phyloP scores from a whole-genome alignment of 1,140 invertebrate genomes.

The Lucilia sericata region DNA sequence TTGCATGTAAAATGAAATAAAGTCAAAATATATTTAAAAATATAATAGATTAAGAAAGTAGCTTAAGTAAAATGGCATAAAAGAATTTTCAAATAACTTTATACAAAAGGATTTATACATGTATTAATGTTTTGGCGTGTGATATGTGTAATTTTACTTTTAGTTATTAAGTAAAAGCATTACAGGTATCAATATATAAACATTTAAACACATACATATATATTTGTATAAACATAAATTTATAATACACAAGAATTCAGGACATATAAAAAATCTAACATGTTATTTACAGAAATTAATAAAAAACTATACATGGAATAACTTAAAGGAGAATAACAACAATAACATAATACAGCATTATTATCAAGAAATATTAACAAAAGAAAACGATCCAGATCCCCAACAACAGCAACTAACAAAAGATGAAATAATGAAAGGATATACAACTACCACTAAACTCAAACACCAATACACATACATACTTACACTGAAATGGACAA shows the following conservation, averaged over 20 bases:
- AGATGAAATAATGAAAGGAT: constrained; percentile 5
- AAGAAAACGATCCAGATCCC: not conserved
- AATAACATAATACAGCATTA: constrained; percentile 20
- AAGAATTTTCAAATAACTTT: not conserved
- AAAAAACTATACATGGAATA: not conserved
- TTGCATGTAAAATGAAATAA: not conserved
- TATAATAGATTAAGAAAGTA: not conserved
- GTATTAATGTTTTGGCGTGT: too few species aligned
- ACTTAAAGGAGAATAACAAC: not conserved
- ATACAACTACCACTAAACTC: not conserved
- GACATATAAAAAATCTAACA: not conserved
- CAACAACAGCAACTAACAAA: not conserved
- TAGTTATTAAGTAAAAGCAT: too few species aligned
- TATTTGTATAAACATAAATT: too few species aligned
- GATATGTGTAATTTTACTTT: too few species aligned
- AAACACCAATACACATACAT: not conserved
- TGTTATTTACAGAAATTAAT: constrained; percentile 14
- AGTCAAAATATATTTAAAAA: not conserved
- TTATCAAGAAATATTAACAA: constrained; percentile 41
- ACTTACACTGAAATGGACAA: not conserved
- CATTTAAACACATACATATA: too few species aligned
- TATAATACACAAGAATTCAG: not conserved
- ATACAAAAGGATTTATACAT: not conserved
- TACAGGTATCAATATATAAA: too few species aligned
- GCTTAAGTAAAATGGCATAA: not conserved